Base-by-base conservation (phyloP, 92 coral and sea anemone genomes). In the Scolanthus callimorphus region DNA sequence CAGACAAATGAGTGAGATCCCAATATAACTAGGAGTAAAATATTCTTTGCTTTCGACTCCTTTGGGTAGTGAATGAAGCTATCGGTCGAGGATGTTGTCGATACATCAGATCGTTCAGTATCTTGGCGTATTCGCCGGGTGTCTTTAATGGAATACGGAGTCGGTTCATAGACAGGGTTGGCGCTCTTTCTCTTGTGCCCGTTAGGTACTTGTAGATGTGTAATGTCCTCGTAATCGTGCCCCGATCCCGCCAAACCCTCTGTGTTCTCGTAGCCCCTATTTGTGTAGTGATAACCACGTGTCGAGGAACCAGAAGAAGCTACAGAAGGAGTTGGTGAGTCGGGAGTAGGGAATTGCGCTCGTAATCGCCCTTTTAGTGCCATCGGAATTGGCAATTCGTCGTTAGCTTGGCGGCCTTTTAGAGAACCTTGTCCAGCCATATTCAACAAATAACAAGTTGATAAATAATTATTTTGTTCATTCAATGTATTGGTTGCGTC, bases 161-260 rank as follows among this genome's bases (percentile, higher is more conserved):
- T n/a, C 30, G 59, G 29, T 24, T 67, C 45, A 55, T 67, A 67
- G 21, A 67, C 45, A 1, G 60, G 51, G 63, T 67, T 67, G 27
- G 62, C 15, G 28, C 6, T 21, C 29, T 55, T 67, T 24, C 74
- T 58, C 17, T 51, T 54, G 11, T 41, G 10, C 20, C n/a, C 24
- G 41, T 62, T 26, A 10, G 29, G 31, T 13, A 11, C 31, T 4
- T 39, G 17, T 58, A 52, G 57, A 29, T 15, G 44, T 3, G 27
- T 49, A 3, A 67, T 13, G 25, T 67, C 74, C 50, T 67, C 74
- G 29, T 67, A 67, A 50, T 64, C 71, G 24, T 39, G 74, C 9
- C 63, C 52, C 9, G 11, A 10, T 22, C 62, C 22, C 20, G 37
- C 1, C 28, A 12, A 21, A 0, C 43, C 52, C 9, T 58, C 17